Evolutionary conservation across 2,113 vertebrate species (phyloP).

Genomic region (Epinephelus moara): DNA sequence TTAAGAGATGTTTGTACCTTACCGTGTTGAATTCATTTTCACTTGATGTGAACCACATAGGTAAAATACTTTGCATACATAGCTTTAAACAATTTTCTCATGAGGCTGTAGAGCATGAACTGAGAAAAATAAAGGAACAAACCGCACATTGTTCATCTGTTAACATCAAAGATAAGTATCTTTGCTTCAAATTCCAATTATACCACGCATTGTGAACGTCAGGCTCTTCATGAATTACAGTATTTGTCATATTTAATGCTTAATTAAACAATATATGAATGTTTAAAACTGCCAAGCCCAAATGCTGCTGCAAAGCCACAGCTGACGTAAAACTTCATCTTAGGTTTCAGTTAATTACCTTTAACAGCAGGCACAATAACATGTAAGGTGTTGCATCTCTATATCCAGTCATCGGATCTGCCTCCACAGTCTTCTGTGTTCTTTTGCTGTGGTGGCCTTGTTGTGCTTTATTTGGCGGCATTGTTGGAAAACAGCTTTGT

Average conservation of each 20-base stretch:
- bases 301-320: neutral
- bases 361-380: neutral
- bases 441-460: neutral
- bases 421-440: neutral
- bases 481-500: neutral
- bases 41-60: neutral
- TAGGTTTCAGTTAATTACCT: slow-evolving; percentile 4
- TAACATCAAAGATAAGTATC: slow-evolving; percentile 42
- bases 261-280: slow-evolving; percentile 27
- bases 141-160: slow-evolving; percentile 23
- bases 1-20: neutral
- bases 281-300: neutral
- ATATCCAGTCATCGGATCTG: neutral
- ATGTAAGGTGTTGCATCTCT: neutral
- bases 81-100: slow-evolving; percentile 9
- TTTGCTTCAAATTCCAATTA: slow-evolving; percentile 52
- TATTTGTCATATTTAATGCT: slow-evolving; percentile 28
- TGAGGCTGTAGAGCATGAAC: slow-evolving; percentile 22
- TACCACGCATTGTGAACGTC: slow-evolving; percentile 6
- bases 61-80: neutral
- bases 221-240: neutral
- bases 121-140: slow-evolving; percentile 40
- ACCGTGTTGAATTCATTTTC: neutral
- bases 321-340: neutral
- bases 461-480: neutral